A percentile compares a stretch with the other conserved stretches of the same genome.
Conservation (phyloP, 1,140 invertebrate species). For the Drosophila burlai region DNA sequence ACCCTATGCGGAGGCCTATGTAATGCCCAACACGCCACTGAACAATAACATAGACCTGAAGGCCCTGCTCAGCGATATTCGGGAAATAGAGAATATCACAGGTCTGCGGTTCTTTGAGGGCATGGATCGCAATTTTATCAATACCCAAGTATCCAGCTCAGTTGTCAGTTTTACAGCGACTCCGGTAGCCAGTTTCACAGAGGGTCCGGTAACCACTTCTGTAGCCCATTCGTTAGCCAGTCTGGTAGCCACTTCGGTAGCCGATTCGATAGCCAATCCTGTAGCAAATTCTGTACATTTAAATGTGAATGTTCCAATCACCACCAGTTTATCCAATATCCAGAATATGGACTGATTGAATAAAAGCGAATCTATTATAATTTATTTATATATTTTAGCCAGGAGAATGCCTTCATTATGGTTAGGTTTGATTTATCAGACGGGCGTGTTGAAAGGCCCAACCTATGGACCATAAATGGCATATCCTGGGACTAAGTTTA, state of each 20-base stretch:
- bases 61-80: slow-evolving; percentile 93
- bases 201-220: neutral
- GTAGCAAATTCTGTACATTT: too few species aligned
- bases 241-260: neutral
- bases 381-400: neutral
- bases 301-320: neutral
- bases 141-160: slow-evolving; percentile 30
- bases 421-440: neutral
- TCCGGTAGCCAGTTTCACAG: neutral
- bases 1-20: slow-evolving; percentile 95
- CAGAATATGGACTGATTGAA: neutral
- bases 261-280: neutral
- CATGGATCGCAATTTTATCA: slow-evolving; percentile 64
- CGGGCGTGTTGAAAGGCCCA: neutral
- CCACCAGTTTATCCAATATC: neutral
- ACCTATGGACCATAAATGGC: slow-evolving; percentile 45
- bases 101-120: slow-evolving; percentile 96
- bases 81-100: slow-evolving; percentile 95
- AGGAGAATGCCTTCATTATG: slow-evolving; percentile 7
- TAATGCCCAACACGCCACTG: slow-evolving; percentile 96
- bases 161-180: neutral
- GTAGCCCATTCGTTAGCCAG: neutral
- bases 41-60: slow-evolving; percentile 90
- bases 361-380: neutral
- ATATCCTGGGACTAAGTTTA: slow-evolving; percentile 37